Evolutionary conservation across 2,797 vertebrate genomes (phyloP), one percentile per base, ranked within the genome.

Genomic region (Hapalemur alaotrensis): DNA sequence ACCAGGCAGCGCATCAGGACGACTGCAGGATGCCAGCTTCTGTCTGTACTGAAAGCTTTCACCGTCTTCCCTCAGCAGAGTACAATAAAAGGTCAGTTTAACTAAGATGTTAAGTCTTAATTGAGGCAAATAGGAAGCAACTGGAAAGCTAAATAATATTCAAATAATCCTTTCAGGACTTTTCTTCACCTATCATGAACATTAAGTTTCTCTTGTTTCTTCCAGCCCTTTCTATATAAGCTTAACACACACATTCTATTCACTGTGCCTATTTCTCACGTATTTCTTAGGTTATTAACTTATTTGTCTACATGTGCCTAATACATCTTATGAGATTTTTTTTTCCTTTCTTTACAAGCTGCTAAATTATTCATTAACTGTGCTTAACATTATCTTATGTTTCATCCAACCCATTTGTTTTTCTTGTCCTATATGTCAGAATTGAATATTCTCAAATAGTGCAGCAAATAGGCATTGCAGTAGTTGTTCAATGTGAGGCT

Each of bases 371-470:
- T 89, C 22, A 83, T 28, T 93, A 50, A 82, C 54, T 95, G 25
- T 89, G 63, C 25, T 95, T 57, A 78, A 54, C 0, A 0, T 73
- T 73, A 63, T 72, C 17, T 87, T 54, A 61, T 22, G 25, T 80
- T 69, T 95, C 13, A 61, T 83, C 25, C 70, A n/a, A 22, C 4
- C 4, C 14, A 46, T 67, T 95, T 52, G 38, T 46, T 84, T 67
- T 86, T 81, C 30, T 76, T 65, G n/a, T 52, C 61, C 15, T 73
- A 1, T 93, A n/a, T 81, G 43, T 20, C 23, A 89, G 57, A 88
- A 75, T 10, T 41, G 22, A 88, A 65, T 54, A 32, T 85, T 93
- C 35, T 97, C 50, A 69, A 76, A 89, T 80, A 87, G 75, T 69
- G 15, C 3, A 76, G 23, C 2, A 75, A 81, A 38, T 2, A 3